phyloP scores from a whole-genome alignment of 2,113 vertebrate genomes.

The Zosterops japonicus region DNA sequence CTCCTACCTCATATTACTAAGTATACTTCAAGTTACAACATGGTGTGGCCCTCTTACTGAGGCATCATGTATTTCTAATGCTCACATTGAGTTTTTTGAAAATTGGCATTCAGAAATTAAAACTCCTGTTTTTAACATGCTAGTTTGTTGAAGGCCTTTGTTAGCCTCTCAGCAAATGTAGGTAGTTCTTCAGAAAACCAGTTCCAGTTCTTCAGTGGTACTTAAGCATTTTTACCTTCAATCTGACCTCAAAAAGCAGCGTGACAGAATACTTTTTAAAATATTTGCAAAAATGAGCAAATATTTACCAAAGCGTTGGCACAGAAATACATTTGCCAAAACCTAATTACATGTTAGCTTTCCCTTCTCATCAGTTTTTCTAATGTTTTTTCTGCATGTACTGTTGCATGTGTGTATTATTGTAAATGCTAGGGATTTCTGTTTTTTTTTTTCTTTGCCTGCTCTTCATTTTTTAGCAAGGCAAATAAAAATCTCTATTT shows the following conservation, averaged over 20 bases:
- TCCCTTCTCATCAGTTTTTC: slow-evolving; percentile 27
- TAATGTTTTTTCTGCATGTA: slow-evolving; percentile 52
- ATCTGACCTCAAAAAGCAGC: neutral
- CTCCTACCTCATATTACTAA: neutral
- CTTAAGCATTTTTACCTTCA: neutral
- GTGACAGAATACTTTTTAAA: neutral
- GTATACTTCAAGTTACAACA: neutral
- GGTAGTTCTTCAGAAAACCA: neutral
- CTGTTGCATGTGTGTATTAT: slow-evolving; percentile 41
- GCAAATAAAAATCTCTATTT: neutral
- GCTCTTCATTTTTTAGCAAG: slow-evolving; percentile 44
- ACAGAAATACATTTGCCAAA: slow-evolving; percentile 28
- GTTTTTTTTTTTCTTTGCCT: slow-evolving; percentile 33
- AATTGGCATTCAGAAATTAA: neutral
- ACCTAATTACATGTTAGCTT: slow-evolving; percentile 24
- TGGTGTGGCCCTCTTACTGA: neutral
- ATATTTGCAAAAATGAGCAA: slow-evolving; percentile 8
- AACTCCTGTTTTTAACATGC: neutral
- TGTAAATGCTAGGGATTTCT: slow-evolving; percentile 22
- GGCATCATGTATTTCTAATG: neutral
- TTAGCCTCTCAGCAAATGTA: neutral
- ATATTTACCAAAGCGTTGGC: neutral
- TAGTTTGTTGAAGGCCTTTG: neutral
- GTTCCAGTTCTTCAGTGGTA: neutral
- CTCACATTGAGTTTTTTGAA: neutral